A percentile compares a stretch with the other conserved stretches of the same genome.
Evolutionary conservation across 2,888 invertebrate genomes (phyloP).

Genomic region (Adelphocoris suturalis): DNA sequence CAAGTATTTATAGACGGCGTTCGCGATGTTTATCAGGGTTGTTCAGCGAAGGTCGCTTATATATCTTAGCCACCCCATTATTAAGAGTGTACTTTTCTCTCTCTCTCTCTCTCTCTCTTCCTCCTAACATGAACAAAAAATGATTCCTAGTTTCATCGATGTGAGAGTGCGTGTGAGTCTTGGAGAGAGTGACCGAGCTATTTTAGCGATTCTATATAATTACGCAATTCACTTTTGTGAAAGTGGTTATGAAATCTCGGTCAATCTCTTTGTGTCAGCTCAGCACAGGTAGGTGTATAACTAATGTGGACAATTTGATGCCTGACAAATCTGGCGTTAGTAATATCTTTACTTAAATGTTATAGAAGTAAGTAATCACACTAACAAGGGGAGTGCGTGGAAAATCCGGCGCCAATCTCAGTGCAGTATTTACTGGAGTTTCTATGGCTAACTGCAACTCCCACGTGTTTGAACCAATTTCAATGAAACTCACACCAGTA

Average conservation of each 20-base stretch:
- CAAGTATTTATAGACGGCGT: neutral
- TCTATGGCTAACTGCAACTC: too few species aligned
- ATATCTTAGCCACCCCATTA: neutral
- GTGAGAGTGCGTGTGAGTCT: neutral
- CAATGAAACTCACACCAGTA: too few species aligned
- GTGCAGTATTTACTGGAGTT: too few species aligned
- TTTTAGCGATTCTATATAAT: conserved; percentile 13
- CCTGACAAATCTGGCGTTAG: too few species aligned
- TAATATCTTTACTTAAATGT: too few species aligned
- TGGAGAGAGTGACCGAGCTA: neutral
- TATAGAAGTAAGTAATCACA: too few species aligned
- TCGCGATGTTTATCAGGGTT: neutral
- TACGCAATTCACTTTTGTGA: neutral
- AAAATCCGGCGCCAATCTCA: too few species aligned
- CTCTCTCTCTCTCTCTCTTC: too few species aligned
- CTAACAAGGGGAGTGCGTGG: too few species aligned
- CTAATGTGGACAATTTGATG: too few species aligned
- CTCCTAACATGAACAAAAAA: neutral
- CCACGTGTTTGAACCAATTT: too few species aligned
- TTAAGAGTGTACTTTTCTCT: neutral
- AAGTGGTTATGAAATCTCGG: conserved; percentile 22
- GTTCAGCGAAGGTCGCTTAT: neutral
- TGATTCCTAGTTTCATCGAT: neutral
- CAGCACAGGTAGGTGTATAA: too few species aligned
- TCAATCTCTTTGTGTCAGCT: neutral